These are phyloP conservation scores for Rallus limicola DNA, from an alignment of 2,113 vertebrate species.

Conservation along the genomic window DNA sequence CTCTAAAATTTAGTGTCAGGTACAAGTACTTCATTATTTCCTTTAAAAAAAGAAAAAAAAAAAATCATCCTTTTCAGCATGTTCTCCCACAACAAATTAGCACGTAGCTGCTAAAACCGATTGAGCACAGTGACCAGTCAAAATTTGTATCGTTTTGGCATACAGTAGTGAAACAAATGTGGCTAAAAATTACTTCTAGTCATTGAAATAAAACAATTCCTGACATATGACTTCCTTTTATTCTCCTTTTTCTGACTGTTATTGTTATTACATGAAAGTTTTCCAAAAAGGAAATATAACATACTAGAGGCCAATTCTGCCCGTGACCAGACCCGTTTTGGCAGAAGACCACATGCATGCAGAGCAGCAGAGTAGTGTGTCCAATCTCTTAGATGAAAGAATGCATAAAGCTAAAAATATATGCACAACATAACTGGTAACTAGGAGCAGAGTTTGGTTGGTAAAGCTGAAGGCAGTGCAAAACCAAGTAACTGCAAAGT, in stretches of 20 bases:
- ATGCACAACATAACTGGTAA: neutral
- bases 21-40: neutral
- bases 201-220: slow-evolving; percentile 21
- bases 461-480: neutral
- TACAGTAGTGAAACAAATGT: neutral
- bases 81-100: neutral
- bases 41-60: neutral
- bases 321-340: neutral
- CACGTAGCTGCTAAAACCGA: neutral
- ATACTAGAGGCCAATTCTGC: neutral
- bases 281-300: neutral
- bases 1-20: neutral
- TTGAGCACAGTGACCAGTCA: neutral
- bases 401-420: neutral
- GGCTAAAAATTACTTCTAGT: slow-evolving; percentile 15
- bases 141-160: slow-evolving; percentile 11
- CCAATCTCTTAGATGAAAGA: neutral
- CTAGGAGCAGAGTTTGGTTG: neutral
- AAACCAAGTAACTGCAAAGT: neutral
- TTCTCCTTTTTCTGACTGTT: neutral
- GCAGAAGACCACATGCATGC: neutral
- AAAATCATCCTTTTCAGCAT: neutral
- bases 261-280: neutral
- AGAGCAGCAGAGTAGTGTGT: neutral
- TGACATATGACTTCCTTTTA: slow-evolving; percentile 15